Evolutionary conservation across 2,888 invertebrate genomes (phyloP), one percentile per base, ranked within the genome.

Genomic region (Cremastinae sp.): DNA sequence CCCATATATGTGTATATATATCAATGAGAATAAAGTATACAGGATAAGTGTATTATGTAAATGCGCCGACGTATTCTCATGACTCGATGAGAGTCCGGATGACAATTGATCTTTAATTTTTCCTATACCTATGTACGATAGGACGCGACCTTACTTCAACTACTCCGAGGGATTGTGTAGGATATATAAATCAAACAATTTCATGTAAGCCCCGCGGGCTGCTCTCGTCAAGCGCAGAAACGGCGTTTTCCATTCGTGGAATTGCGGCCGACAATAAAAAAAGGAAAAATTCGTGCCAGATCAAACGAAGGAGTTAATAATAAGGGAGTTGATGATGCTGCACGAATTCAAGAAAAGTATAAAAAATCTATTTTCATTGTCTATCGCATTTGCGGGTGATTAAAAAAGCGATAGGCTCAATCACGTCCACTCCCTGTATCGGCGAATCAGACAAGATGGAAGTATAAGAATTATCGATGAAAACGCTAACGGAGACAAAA

Each of bases 101-200:
- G 78, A 47, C 79, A 72, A 80, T 71, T 80, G 77, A 80, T 80
- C 75, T 78, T 75, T 71, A 77, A 79, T 77, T 77, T 77, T 77
- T 43, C 37, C 51, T 61, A 61, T 65, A 61, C 37, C 51, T 61
- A 61, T 65, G 61, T 51, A 65, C 65, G 37, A 70, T 43, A 65
- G 16, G 43, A n/a, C n/a, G n/a, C 35, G 75, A 59, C 70, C 61
- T 61, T 55, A 58, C 55, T 51, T 66, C 45, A 39, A 55, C 73
- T 28, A 45, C 58, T 66, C 51, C 51, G 22, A 10, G 51, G 61
- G 37, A 64, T 45, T 20, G 16, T 43, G 12, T 14, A 35, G 16
- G 37, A 51, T 55, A 43, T 45, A 70, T 59, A 41, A 62, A 56
- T 56, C 56, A 35, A 56, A 16, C 53, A 45, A 55, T 47, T 45